phyloP scores from a whole-genome alignment of 2,797 vertebrate species.

The Chelmon rostratus region DNA sequence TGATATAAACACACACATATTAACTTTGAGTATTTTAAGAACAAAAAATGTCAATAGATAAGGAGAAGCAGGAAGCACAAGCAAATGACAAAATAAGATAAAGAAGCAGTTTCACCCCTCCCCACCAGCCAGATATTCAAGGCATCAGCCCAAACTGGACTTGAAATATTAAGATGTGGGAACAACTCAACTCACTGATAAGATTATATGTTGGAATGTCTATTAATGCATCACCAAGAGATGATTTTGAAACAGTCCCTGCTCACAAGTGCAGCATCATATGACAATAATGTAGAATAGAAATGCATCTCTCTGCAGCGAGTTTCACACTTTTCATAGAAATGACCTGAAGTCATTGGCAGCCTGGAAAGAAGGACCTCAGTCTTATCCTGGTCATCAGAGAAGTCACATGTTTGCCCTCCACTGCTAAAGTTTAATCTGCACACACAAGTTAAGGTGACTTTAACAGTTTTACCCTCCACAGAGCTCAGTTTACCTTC shows the following conservation, averaged over 20 bases:
- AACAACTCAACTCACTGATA: no score
- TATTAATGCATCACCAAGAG: background rate
- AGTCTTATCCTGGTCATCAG: background rate
- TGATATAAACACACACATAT: no score
- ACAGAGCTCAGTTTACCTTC: background rate
- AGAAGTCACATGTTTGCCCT: background rate
- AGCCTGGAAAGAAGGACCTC: background rate
- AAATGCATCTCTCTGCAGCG: conserved; percentile 1
- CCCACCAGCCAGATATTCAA: no score
- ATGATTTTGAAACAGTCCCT: background rate
- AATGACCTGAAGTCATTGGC: background rate
- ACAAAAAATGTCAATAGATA: no score
- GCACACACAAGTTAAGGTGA: background rate
- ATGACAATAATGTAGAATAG: background rate
- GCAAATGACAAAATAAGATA: no score
- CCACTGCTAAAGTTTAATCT: background rate
- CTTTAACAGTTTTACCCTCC: background rate
- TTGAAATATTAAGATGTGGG: no score
- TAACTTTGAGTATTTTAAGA: no score
- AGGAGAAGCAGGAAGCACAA: no score
- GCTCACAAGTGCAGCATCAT: background rate
- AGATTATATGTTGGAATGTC: no score
- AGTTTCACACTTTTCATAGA: background rate
- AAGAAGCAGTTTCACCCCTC: no score
- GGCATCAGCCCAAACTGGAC: no score